Evolutionary conservation across 2,888 invertebrate genomes (phyloP), one percentile per base, ranked within the genome.

Genomic region (Nasonia oneida): DNA sequence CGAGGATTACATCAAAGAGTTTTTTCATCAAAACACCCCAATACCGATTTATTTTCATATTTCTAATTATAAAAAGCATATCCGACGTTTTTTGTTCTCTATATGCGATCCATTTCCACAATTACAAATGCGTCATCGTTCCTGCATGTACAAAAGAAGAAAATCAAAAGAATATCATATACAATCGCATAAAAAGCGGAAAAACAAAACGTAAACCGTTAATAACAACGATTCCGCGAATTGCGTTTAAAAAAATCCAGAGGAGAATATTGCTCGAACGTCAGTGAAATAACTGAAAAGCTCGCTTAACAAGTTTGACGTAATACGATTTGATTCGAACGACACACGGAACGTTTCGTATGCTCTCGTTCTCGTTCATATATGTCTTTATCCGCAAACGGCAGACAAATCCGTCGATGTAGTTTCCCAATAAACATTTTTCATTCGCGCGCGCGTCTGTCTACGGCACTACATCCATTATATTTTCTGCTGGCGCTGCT

Each of bases 401-500:
- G 33, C 67, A 67, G 67, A 14, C 23, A 67, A 67, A 67, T 67
- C 67, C 67, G 67, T 67, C 67, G 67, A 67, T 67, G 67, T 67
- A 67, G 67, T 67, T 67, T 67, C 67, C 67, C 67, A 67, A 67
- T 67, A 33, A 67, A 67, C 67, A 67, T 67, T 67, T 33, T 67
- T 67, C 67, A 67, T 67, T 14, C 33, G 33, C 15, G 33, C 67
- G 33, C 4, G 53, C 23, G 8, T 61, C 57, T 67, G 67, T 29
- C 29, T 14, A 14, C 64, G 29, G 23, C 12, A 15, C 67, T 15
- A 67, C 67, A 67, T 67, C 67, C 67, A 67, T 67, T 67, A 67
- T 67, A 67, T 67, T 67, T 67, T 67, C 67, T 29, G 33, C 67
- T 67, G 67, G 29, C 15, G 15, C 12, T 67, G 67, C 67, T 67